Evolutionary conservation across 2,888 invertebrate genomes (phyloP).

Genomic region (Ornithoptera priamus): DNA sequence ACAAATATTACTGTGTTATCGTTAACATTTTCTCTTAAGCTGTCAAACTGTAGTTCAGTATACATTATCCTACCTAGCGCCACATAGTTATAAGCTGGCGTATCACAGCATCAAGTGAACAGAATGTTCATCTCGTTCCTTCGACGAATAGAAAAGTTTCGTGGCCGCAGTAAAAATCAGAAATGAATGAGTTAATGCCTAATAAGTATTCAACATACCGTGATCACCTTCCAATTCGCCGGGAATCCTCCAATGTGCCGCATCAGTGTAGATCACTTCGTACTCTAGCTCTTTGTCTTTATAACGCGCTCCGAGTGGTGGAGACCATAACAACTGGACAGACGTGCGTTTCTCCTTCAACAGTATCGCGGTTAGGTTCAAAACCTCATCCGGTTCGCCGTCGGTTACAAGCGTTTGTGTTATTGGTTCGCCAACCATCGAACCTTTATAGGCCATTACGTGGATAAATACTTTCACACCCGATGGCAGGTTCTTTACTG

Average conservation of each 20-base stretch:
- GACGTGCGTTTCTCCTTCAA: conserved; percentile 79
- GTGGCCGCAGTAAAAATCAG: too few relatives aligned
- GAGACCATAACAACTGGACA: conserved; percentile 84
- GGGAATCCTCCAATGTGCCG: conserved; percentile 46
- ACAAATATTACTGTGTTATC: too few relatives aligned
- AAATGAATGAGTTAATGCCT: neutral
- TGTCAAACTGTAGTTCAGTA: too few relatives aligned
- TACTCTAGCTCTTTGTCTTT: conserved; percentile 74
- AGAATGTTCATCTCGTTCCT: too few relatives aligned
- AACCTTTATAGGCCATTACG: conserved; percentile 81
- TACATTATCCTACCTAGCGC: too few relatives aligned
- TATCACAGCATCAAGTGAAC: too few relatives aligned
- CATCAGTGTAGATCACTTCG: conserved; percentile 85
- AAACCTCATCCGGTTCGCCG: conserved; percentile 73
- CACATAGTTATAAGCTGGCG: too few relatives aligned
- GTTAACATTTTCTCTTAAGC: too few relatives aligned
- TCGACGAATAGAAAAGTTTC: too few relatives aligned
- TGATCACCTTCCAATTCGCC: conserved; percentile 58
- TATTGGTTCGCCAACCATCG: conserved; percentile 76
- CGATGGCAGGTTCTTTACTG: conserved; percentile 79
- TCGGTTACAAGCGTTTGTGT: conserved; percentile 68
- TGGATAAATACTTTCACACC: conserved; percentile 76
- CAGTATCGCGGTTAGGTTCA: conserved; percentile 73
- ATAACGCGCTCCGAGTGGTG: conserved; percentile 79
- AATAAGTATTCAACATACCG: conserved; percentile 12